Evolutionary conservation across 2,888 invertebrate genomes (phyloP), one percentile per base, ranked within the genome.

Genomic region (Pammene aurita): DNA sequence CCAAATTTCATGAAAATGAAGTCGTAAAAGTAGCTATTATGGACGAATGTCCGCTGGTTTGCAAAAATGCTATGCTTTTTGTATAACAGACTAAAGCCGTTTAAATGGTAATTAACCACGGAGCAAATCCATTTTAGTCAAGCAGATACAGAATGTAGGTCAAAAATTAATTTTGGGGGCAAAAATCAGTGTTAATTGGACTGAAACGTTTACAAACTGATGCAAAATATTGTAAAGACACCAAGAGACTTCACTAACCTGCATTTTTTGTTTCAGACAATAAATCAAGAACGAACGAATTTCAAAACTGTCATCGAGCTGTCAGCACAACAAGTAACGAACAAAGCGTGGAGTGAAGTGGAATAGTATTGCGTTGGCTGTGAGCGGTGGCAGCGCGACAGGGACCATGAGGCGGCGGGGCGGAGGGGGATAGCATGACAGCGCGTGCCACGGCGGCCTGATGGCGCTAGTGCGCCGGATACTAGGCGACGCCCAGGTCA

Each of bases 381-480:
- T 81, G 42, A 57, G 64, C 42, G 82, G 83, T 80, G 86, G 77
- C 73, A 76, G 65, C 72, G 76, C 72, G 73, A 65, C 68, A 74
- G 78, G 73, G 74, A 84, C 80, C 76, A 90, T 87, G 88, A 81
- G 80, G 84, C 80, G 79, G 75, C 77, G 80, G 70, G 86, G 82
- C 62, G 85, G 84, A 67, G 90, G 89, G 78, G 93, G 93, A 77
- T 94, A 93, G 88, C 93, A 93, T 90, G 93, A 89, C 86, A 86
- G 87, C 90, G 84, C 86, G 84, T 80, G 91, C 89, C 93, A 94
- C 91, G 93, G 95, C 93, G 94, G 95, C 94, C 95, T 95, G 93
- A 95, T 96, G 96, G 96, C 96, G 93, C 95, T 97, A 93, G 96
- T 97, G 95, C 95, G 96, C 92, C 95, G 96, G 85, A 96, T 97